Conservation (phyloP, 2,888 invertebrate genomes). For the Lomographa bimaculata region DNA sequence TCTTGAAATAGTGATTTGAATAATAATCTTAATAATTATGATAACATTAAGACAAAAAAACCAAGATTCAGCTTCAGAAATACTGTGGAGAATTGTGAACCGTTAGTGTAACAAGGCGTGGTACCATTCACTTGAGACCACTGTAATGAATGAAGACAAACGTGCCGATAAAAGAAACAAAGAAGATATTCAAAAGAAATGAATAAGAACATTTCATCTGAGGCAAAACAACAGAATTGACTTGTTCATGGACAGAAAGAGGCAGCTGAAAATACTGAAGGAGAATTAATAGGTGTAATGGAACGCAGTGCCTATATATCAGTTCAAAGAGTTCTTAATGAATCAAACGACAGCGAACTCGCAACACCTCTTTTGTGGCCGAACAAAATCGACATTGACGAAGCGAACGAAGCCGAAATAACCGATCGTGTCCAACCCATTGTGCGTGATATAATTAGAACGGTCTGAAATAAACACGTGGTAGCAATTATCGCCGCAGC, state of each 20-base stretch:
- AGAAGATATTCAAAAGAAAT: no score
- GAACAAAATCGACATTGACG: constrained; percentile 79
- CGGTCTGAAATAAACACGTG: constrained; percentile 81
- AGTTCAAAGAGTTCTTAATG: constrained; percentile 79
- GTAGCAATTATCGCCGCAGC: constrained; percentile 81
- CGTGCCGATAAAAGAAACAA: constrained; percentile 40
- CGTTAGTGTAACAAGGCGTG: no score
- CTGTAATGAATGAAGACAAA: constrained; percentile 44
- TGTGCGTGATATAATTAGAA: constrained; percentile 80
- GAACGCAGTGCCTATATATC: constrained; percentile 55
- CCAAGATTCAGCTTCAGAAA: no score
- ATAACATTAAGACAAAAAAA: no score
- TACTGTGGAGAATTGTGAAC: no score
- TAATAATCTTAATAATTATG: no score
- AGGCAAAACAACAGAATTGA: constrained; percentile 45
- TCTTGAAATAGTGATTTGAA: no score
- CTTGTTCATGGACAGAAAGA: constrained; percentile 34
- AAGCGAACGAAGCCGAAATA: constrained; percentile 74
- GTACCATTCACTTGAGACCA: constrained; percentile 9
- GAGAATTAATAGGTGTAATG: constrained; percentile 57
- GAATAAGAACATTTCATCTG: constrained; percentile 45
- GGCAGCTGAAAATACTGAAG: constrained; percentile 49
- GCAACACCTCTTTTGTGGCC: constrained; percentile 77
- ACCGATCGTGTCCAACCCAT: constrained; percentile 80
- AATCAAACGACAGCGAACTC: constrained; percentile 76